Conservation (phyloP, 2,797 vertebrate species). For the Scarus forsteni region DNA sequence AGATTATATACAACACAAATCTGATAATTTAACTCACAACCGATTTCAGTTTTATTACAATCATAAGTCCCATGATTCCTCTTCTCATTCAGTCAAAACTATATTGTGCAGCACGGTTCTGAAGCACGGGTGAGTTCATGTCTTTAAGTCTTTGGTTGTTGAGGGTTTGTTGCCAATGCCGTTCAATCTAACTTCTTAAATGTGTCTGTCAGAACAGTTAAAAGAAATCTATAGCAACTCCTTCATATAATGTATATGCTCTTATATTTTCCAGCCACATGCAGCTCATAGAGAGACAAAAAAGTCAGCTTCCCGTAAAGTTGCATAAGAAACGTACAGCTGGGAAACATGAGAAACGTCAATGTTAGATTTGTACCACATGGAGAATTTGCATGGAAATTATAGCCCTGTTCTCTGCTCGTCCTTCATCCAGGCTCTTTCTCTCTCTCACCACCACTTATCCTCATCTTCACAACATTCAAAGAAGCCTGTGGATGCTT, state of each 20-base stretch:
- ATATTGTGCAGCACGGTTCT: no score
- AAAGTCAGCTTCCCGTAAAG: conserved; percentile 44
- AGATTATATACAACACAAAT: no score
- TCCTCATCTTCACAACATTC: conserved; percentile 8
- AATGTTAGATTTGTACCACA: conserved; percentile 71
- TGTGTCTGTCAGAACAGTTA: not conserved
- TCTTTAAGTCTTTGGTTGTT: no score
- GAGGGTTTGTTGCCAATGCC: no score
- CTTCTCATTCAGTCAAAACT: no score
- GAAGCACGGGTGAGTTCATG: no score
- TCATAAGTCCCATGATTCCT: no score
- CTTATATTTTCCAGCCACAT: conserved; percentile 21
- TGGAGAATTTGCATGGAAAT: conserved; percentile 72
- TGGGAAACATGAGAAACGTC: conserved; percentile 64
- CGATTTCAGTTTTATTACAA: no score
- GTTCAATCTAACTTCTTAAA: no score
- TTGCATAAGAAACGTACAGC: conserved; percentile 59
- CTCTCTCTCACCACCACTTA: conserved; percentile 5
- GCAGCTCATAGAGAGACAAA: conserved; percentile 12
- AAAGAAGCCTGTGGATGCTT: conserved; percentile 31
- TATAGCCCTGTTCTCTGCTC: conserved; percentile 47
- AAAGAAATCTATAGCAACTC: not conserved
- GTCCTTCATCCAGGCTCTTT: conserved; percentile 20
- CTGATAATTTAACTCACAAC: no score
- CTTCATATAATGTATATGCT: conserved; percentile 5